Evolutionary conservation across 1,140 invertebrate species (phyloP).

Genomic region (Myzus persicae): DNA sequence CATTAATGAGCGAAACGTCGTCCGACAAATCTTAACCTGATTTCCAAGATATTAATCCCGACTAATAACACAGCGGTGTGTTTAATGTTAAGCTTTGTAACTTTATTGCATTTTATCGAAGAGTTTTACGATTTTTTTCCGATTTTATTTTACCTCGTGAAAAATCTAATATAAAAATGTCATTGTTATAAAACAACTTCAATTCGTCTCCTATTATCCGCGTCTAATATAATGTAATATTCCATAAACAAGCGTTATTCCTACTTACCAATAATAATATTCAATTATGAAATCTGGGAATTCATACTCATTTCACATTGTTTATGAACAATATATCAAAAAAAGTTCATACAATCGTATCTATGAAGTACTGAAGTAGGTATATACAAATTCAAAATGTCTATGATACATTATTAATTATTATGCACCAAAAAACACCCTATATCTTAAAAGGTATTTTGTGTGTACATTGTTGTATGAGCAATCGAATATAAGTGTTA

Average conservation of each 20-base stretch:
- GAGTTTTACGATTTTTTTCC: neutral
- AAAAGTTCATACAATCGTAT: neutral
- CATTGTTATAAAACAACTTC: neutral
- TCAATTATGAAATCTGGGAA: neutral
- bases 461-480: neutral
- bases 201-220: neutral
- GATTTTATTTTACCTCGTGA: neutral
- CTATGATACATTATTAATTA: too few relatives aligned
- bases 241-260: neutral
- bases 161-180: neutral
- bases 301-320: neutral
- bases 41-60: neutral
- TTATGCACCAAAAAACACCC: neutral
- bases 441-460: neutral
- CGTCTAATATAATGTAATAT: neutral
- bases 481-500: neutral
- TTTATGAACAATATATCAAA: neutral
- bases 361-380: neutral
- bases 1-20: neutral
- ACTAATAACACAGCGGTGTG: neutral
- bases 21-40: neutral
- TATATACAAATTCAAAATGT: neutral
- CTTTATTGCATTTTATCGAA: constrained; percentile 3
- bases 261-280: neutral
- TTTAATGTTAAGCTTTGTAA: constrained; percentile 1